Evolutionary conservation across 2,888 invertebrate genomes (phyloP).

Genomic region (Syritta pipiens): DNA sequence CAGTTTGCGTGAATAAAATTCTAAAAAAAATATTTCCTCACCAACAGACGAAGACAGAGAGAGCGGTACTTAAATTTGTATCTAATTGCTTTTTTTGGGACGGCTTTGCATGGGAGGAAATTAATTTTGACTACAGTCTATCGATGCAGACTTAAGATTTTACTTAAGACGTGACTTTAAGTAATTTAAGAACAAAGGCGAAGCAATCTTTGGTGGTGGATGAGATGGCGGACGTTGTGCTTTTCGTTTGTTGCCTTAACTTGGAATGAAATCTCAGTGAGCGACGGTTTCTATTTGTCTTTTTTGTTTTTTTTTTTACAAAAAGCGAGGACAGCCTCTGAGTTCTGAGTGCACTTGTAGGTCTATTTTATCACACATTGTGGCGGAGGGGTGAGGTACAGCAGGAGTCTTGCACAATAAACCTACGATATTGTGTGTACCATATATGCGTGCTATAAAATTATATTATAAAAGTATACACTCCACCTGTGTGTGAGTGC

Average conservation of each 20-base stretch:
- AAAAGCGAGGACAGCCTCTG: neutral
- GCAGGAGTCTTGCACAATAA: constrained; percentile 42
- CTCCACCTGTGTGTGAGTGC: constrained; percentile 1
- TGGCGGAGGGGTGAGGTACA: neutral
- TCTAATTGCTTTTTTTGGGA: constrained; percentile 51
- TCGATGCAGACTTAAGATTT: constrained; percentile 28
- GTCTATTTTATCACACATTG: constrained; percentile 53
- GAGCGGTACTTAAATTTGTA: constrained; percentile 44
- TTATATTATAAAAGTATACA: constrained; percentile 54
- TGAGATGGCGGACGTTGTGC: too few relatives aligned
- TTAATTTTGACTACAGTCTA: constrained; percentile 46
- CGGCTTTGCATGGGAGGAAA: too few relatives aligned
- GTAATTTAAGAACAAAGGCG: too few relatives aligned
- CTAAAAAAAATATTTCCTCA: too few relatives aligned
- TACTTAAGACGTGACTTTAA: too few relatives aligned
- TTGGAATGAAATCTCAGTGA: too few relatives aligned
- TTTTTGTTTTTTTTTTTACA: constrained; percentile 12
- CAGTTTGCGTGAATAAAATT: constrained; percentile 59
- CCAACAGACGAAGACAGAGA: too few relatives aligned
- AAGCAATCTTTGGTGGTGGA: too few relatives aligned
- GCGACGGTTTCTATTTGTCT: too few relatives aligned
- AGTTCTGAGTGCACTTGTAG: constrained; percentile 61
- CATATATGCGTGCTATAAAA: constrained; percentile 40
- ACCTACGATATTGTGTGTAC: constrained; percentile 46
- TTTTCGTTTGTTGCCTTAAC: too few relatives aligned